Percentiles rank a stretch among this genome's conserved stretches.
Conservation (phyloP, 2,113 vertebrate species). For the Erpornis zantholeuca region DNA sequence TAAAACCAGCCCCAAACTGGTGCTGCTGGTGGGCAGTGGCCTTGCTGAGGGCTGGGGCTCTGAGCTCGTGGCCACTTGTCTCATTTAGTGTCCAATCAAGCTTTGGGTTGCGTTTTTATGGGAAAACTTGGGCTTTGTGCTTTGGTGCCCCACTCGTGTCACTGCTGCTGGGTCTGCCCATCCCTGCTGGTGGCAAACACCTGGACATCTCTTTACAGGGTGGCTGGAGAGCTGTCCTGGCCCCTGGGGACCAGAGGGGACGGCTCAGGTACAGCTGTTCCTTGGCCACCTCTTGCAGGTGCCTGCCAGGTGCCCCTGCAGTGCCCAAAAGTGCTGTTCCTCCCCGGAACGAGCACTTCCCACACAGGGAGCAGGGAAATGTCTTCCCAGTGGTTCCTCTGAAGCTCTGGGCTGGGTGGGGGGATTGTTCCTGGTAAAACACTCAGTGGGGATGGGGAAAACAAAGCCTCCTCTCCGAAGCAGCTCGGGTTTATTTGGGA, state of each 20-base stretch:
- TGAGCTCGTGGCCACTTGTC: background rate
- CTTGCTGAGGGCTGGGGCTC: background rate
- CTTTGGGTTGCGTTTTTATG: background rate
- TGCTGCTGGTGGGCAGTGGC: background rate
- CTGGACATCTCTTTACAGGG: background rate
- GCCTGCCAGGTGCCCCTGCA: background rate
- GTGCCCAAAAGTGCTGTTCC: background rate
- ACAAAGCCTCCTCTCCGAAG: background rate
- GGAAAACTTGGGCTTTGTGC: background rate
- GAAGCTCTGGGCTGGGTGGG: background rate
- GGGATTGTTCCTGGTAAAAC: background rate
- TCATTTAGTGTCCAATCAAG: rapidly evolving
- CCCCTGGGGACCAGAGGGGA: background rate
- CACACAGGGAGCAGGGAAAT: rapidly evolving
- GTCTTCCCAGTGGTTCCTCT: background rate
- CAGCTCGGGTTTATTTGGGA: background rate
- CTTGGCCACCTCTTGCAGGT: too few species aligned
- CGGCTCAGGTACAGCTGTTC: rapidly evolving
- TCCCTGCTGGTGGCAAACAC: rapidly evolving
- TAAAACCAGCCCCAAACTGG: background rate
- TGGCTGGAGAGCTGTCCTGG: background rate
- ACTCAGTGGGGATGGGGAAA: background rate
- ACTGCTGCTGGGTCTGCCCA: background rate
- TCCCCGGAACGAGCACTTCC: background rate
- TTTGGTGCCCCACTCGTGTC: background rate